These are phyloP conservation scores for Neoseiulus cucumeris DNA, from an alignment of 1,140 invertebrate species.

Conservation along the genomic window DNA sequence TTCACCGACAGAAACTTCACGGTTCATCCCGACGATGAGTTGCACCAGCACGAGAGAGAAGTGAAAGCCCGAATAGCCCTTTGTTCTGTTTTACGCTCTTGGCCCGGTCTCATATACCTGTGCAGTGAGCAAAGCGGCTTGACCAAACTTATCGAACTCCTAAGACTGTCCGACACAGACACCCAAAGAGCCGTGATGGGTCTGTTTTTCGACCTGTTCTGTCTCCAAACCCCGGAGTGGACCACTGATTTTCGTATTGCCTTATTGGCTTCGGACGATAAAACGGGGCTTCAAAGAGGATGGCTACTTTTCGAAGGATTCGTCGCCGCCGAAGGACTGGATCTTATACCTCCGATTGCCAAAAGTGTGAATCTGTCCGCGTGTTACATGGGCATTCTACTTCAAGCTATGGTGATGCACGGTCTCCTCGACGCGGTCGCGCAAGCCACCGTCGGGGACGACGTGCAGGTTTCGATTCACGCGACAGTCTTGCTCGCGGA, in stretches of 20 bases:
- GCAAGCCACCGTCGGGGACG: constrained; percentile 72
- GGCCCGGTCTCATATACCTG: constrained; percentile 66
- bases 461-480: constrained; percentile 56
- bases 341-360: constrained; percentile 55
- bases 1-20: neutral
- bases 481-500: constrained; percentile 72
- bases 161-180: constrained; percentile 67
- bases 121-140: constrained; percentile 37
- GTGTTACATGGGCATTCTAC: constrained; percentile 66
- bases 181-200: constrained; percentile 71
- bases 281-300: constrained; percentile 41
- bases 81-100: constrained; percentile 63
- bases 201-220: constrained; percentile 67
- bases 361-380: constrained; percentile 57
- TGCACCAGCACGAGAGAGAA: constrained; percentile 7
- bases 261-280: constrained; percentile 44
- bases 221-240: constrained; percentile 63
- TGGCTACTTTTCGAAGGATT: constrained; percentile 82
- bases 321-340: constrained; percentile 63
- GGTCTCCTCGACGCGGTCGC: constrained; percentile 56
- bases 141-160: constrained; percentile 58
- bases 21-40: constrained; percentile 1
- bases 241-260: constrained; percentile 73
- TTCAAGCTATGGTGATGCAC: constrained; percentile 64
- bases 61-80: constrained; percentile 37